Evolutionary conservation across 1,140 invertebrate species (phyloP).

Genomic region (Campodea augens): DNA sequence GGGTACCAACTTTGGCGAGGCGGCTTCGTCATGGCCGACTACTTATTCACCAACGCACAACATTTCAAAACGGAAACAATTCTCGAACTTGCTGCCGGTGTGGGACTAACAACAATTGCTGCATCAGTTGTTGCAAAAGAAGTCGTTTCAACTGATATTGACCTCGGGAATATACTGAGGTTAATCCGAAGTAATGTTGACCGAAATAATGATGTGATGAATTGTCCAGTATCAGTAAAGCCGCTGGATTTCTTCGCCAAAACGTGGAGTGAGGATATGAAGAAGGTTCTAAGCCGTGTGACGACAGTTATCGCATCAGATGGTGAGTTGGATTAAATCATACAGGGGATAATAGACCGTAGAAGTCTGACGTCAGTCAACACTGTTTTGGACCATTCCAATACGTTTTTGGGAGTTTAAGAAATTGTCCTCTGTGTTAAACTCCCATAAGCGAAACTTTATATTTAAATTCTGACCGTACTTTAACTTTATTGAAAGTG

Average conservation of each 20-base stretch:
- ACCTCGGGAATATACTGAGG: conserved; percentile 12
- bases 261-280: conserved; percentile 33
- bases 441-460: no score
- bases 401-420: no score
- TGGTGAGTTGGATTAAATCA: no score
- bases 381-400: no score
- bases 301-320: conserved; percentile 53
- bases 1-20: conserved; percentile 75
- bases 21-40: conserved; percentile 60
- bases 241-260: conserved; percentile 44
- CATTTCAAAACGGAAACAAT: conserved; percentile 34
- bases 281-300: conserved; percentile 28
- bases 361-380: no score
- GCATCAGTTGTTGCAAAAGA: conserved; percentile 46
- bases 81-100: conserved; percentile 44
- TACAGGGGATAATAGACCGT: no score
- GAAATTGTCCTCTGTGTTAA: no score
- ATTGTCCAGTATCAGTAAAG: conserved; percentile 29
- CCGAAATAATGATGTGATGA: conserved; percentile 36
- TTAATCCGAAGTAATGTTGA: conserved; percentile 46
- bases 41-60: conserved; percentile 38
- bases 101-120: conserved; percentile 55
- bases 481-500: no score
- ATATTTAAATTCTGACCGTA: no score
- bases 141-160: conserved; percentile 56